Percentiles rank a stretch among this genome's conserved stretches.
phyloP scores from a whole-genome alignment of 1,140 invertebrate genomes.

The Cydia splendana region DNA sequence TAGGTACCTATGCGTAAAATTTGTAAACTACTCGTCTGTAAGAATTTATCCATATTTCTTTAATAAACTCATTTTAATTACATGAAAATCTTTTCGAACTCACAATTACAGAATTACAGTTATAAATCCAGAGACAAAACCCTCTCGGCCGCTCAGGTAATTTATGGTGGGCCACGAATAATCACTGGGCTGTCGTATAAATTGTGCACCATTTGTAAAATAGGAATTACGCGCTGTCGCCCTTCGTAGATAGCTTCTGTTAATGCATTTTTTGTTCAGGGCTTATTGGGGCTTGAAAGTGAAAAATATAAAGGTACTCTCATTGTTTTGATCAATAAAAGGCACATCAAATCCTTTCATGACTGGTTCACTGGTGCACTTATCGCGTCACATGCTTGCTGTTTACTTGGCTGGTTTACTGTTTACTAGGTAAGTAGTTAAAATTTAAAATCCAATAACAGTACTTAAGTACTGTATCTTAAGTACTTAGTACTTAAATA shows the following conservation, averaged over 20 bases:
- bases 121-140: conserved; percentile 75
- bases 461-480: no score
- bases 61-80: background rate
- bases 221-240: conserved; percentile 73
- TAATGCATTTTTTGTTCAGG: conserved; percentile 8
- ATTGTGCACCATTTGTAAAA: conserved; percentile 78
- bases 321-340: background rate
- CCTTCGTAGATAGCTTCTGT: conserved; percentile 36
- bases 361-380: no score
- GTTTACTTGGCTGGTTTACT: no score
- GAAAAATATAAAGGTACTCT: background rate
- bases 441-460: no score
- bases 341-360: no score
- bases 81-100: background rate
- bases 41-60: no score
- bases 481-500: no score
- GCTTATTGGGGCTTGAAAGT: conserved; percentile 13
- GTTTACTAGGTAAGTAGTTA: no score
- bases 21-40: no score
- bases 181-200: conserved; percentile 75
- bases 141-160: conserved; percentile 63
- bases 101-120: conserved; percentile 56
- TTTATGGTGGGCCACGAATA: conserved; percentile 73
- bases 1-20: no score
- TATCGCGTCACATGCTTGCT: no score